Conservation (phyloP, 2,888 invertebrate species). For the Neoaliturus tenellus region DNA sequence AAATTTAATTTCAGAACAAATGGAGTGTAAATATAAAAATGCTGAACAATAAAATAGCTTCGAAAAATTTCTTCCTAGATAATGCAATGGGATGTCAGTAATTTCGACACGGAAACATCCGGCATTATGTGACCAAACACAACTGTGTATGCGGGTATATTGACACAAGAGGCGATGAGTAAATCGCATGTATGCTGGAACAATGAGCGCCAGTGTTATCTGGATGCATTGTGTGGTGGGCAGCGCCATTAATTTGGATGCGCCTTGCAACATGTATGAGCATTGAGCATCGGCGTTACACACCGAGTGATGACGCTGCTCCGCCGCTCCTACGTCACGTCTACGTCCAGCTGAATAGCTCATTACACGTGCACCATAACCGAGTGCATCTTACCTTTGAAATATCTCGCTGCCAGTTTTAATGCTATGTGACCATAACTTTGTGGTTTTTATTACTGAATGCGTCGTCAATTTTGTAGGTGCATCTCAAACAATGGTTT, state of each 20-base stretch:
- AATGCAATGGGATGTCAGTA: too few relatives aligned
- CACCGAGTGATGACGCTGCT: neutral
- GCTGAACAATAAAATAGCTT: too few relatives aligned
- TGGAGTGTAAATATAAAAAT: too few relatives aligned
- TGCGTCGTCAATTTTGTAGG: too few relatives aligned
- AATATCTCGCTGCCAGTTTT: too few relatives aligned
- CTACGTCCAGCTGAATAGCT: neutral
- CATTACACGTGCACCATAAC: neutral
- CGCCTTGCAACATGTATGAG: conserved; percentile 16
- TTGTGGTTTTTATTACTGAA: too few relatives aligned
- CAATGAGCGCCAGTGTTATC: conserved; percentile 1
- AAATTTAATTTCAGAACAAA: too few relatives aligned
- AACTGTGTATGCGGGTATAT: neutral
- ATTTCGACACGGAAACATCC: too few relatives aligned
- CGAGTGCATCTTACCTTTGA: neutral
- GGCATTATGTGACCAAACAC: too few relatives aligned
- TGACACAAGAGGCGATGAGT: neutral
- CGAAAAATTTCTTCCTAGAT: too few relatives aligned
- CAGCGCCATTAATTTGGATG: conserved; percentile 12
- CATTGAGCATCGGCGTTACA: neutral
- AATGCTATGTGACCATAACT: too few relatives aligned
- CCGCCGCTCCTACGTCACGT: neutral
- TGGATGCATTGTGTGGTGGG: neutral
- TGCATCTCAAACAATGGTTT: too few relatives aligned
- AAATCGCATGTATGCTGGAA: neutral